Evolutionary conservation across 2,888 invertebrate species (phyloP).

Genomic region (Macaria notata): DNA sequence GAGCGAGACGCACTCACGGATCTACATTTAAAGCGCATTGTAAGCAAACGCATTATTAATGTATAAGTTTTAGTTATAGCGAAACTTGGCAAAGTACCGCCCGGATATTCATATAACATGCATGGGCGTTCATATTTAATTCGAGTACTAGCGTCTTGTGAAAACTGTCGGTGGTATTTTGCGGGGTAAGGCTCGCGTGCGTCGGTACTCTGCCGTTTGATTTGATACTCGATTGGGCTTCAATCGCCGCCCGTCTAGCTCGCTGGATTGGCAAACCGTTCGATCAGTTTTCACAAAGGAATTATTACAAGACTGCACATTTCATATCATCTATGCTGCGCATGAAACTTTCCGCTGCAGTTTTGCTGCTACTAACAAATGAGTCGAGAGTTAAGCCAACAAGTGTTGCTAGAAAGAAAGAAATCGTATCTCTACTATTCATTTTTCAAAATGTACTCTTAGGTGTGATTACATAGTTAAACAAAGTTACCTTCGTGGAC

Average conservation of each 20-base stretch:
- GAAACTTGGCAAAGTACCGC: constrained; percentile 60
- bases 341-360: not conserved
- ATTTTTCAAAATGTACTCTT: no score
- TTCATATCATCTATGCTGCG: constrained; percentile 11
- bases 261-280: constrained; percentile 15
- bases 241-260: constrained; percentile 11
- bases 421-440: no score
- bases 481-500: no score
- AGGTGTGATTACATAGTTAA: no score
- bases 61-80: constrained; percentile 80
- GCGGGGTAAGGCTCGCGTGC: not conserved
- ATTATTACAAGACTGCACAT: constrained; percentile 21
- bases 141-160: constrained; percentile 76
- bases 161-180: constrained; percentile 25
- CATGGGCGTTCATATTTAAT: constrained; percentile 78
- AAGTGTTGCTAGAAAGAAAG: no score
- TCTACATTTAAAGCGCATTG: constrained; percentile 82
- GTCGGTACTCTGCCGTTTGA: constrained; percentile 5
- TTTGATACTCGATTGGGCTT: constrained; percentile 15
- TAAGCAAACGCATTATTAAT: constrained; percentile 81
- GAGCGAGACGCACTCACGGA: constrained; percentile 62
- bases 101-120: constrained; percentile 76
- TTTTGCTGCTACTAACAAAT: no score
- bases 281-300: constrained; percentile 23
- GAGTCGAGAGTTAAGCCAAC: no score